Evolutionary conservation across 2,888 invertebrate species (phyloP).

Genomic region (Carpatolechia fugitivella): DNA sequence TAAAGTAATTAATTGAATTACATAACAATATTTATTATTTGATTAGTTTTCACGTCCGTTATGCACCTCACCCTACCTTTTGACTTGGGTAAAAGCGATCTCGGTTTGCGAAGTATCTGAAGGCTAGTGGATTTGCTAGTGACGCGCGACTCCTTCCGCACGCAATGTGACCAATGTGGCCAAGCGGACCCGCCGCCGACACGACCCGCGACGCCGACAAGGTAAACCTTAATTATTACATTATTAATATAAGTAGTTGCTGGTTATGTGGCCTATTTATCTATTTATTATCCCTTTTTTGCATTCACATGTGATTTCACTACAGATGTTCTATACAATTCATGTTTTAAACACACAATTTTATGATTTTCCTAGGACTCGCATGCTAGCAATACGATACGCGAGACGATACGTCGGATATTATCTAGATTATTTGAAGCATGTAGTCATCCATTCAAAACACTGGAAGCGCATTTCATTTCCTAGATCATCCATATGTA

Average conservation of each 20-base stretch:
- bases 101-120: slow-evolving; percentile 23
- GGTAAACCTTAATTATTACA: slow-evolving; percentile 59
- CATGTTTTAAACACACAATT: slow-evolving; percentile 52
- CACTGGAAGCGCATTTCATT: slow-evolving; percentile 75
- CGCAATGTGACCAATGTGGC: slow-evolving; percentile 32
- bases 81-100: slow-evolving; percentile 34
- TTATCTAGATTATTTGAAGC: slow-evolving; percentile 49
- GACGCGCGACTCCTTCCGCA: slow-evolving; percentile 26
- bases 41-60: slow-evolving; percentile 37
- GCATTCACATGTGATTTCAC: slow-evolving; percentile 80
- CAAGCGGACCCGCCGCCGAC: slow-evolving; percentile 37
- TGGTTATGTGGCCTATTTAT: slow-evolving; percentile 77
- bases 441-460: slow-evolving; percentile 40
- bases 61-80: slow-evolving; percentile 50
- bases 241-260: slow-evolving; percentile 55
- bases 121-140: slow-evolving; percentile 10
- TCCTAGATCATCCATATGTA: slow-evolving; percentile 22
- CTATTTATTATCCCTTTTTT: slow-evolving; percentile 64
- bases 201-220: slow-evolving; percentile 34
- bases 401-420: slow-evolving; percentile 36
- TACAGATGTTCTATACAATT: slow-evolving; percentile 71
- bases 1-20: slow-evolving; percentile 27
- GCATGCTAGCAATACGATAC: slow-evolving; percentile 71
- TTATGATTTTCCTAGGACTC: slow-evolving; percentile 31
- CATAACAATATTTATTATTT: slow-evolving; percentile 33